Evolutionary conservation across 2,113 vertebrate genomes (phyloP).

Genomic region (Oncorhynchus nerka): DNA sequence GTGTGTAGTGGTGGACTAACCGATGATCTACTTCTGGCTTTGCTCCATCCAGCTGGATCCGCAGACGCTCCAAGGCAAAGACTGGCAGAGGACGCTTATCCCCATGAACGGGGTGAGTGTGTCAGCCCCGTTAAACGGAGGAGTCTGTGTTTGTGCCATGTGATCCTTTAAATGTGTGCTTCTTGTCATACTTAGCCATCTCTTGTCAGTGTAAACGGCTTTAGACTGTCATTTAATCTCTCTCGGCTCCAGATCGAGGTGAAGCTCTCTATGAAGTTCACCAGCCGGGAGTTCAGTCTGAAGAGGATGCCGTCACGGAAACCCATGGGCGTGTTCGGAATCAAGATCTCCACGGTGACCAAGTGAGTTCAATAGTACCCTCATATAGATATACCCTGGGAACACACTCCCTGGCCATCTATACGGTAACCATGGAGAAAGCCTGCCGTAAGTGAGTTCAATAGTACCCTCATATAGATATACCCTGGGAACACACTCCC

Average conservation of each 20-base stretch:
- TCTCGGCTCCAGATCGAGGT: constrained; percentile 84
- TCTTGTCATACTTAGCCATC: too few species aligned
- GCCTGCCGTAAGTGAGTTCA: constrained; percentile 67
- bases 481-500: too few species aligned
- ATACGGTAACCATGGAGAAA: constrained; percentile 3
- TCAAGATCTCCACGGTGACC: constrained; percentile 94
- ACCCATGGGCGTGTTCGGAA: constrained; percentile 92
- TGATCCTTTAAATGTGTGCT: too few species aligned
- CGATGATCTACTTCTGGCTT: constrained; percentile 33
- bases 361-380: constrained; percentile 79
- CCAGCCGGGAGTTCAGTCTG: constrained; percentile 94
- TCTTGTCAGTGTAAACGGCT: neutral
- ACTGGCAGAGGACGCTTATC: constrained; percentile 95
- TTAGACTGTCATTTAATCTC: neutral
- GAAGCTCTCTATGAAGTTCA: constrained; percentile 95
- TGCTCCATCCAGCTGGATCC: constrained; percentile 82
- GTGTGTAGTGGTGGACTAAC: neutral
- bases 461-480: neutral
- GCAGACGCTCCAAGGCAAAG: constrained; percentile 88
- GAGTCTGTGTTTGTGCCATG: neutral
- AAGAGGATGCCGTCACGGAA: constrained; percentile 92
- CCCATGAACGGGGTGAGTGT: constrained; percentile 91
- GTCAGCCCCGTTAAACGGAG: neutral
- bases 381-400: neutral
- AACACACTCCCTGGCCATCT: neutral